Conservation (phyloP, 35 echinoderm and acorn worm species). For the Holothuria glaberrima region DNA sequence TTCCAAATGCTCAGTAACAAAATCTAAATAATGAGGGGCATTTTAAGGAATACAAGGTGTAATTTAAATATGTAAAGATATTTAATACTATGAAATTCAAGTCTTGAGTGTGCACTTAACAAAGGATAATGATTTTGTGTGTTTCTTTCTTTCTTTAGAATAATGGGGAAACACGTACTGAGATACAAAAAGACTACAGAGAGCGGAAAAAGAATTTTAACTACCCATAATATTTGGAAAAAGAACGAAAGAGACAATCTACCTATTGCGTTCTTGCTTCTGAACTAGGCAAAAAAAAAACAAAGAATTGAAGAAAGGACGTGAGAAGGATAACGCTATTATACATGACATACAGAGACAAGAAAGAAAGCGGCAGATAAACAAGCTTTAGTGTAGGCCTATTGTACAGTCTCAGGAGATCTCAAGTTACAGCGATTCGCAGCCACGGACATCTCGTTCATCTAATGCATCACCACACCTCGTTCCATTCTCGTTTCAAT, state of each 20-base stretch:
- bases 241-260: slow-evolving; percentile 47
- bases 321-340: neutral
- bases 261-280: slow-evolving; percentile 53
- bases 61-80: slow-evolving; percentile 7
- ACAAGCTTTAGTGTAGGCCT: neutral
- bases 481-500: neutral
- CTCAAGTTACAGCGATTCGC: neutral
- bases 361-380: slow-evolving; percentile 34
- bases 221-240: slow-evolving; percentile 57
- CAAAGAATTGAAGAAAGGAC: slow-evolving; percentile 28
- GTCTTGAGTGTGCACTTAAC: slow-evolving; percentile 1
- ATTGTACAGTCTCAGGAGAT: slow-evolving; percentile 13
- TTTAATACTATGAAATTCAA: slow-evolving; percentile 1
- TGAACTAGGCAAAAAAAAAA: slow-evolving; percentile 10
- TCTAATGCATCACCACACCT: slow-evolving; percentile 29
- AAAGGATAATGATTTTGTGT: neutral
- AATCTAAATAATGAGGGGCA: neutral
- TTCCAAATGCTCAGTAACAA: slow-evolving; percentile 11
- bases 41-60: slow-evolving; percentile 12
- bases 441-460: slow-evolving; percentile 42
- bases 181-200: slow-evolving; percentile 55
- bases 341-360: slow-evolving; percentile 52
- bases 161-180: slow-evolving; percentile 59
- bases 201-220: slow-evolving; percentile 59
- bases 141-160: slow-evolving; percentile 19